Conservation (phyloP, 1,140 invertebrate species). For the Drosophila tristis region DNA sequence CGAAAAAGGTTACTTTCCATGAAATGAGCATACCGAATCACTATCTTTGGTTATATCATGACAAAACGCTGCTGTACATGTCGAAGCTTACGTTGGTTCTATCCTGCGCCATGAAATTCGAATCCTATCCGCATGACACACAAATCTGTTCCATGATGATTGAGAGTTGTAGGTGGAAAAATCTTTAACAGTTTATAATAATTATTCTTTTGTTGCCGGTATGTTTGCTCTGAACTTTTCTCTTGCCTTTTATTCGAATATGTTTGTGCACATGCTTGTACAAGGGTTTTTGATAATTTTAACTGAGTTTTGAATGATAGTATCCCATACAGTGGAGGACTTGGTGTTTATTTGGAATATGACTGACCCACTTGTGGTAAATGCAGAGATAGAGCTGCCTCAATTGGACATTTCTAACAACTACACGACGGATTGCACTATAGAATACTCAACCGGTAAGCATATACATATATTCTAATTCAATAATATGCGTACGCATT, state of each 20-base stretch:
- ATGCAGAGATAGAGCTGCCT: slow-evolving; percentile 93
- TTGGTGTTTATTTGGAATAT: slow-evolving; percentile 95
- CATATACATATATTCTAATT: neutral
- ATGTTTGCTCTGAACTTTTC: neutral
- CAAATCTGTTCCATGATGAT: slow-evolving; percentile 96
- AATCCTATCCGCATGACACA: slow-evolving; percentile 95
- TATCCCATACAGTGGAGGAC: slow-evolving; percentile 93
- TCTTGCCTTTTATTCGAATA: neutral
- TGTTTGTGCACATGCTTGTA: slow-evolving; percentile 8
- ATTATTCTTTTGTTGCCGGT: neutral
- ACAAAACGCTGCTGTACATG: slow-evolving; percentile 95
- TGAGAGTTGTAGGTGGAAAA: slow-evolving; percentile 90
- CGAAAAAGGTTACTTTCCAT: slow-evolving; percentile 96
- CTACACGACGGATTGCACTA: slow-evolving; percentile 94
- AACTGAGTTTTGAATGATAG: slow-evolving; percentile 83
- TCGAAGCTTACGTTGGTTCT: slow-evolving; percentile 95
- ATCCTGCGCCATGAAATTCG: slow-evolving; percentile 97
- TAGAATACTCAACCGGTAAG: slow-evolving; percentile 93
- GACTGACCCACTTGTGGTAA: slow-evolving; percentile 93
- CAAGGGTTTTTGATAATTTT: slow-evolving; percentile 34
- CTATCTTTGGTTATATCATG: slow-evolving; percentile 95
- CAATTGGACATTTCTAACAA: slow-evolving; percentile 94
- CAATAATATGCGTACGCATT: neutral
- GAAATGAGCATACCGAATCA: slow-evolving; percentile 98
- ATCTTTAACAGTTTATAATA: neutral